Conservation (phyloP, 2,797 vertebrate species). For the Lepilemur ruficaudatus region DNA sequence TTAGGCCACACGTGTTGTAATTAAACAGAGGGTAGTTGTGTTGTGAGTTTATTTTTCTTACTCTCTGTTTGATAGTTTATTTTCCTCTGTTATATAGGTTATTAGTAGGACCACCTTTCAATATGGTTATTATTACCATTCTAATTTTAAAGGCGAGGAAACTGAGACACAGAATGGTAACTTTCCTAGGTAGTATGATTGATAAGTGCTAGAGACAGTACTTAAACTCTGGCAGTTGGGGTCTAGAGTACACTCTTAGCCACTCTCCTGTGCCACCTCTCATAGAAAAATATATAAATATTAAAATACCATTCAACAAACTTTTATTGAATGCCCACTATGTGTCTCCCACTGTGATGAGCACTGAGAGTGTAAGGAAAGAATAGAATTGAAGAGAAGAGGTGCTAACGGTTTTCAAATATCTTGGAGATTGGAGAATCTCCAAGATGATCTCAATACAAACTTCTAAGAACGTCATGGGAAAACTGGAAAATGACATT, state of each 20-base stretch:
- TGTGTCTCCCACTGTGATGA: not conserved
- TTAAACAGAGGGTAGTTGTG: no score
- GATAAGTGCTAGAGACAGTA: not conserved
- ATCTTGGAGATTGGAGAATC: not conserved
- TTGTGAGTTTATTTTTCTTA: no score
- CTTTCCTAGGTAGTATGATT: not conserved
- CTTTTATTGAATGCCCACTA: not conserved
- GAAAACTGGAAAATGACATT: not conserved
- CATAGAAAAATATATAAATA: not conserved
- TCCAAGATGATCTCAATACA: not conserved
- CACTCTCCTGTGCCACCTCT: not conserved
- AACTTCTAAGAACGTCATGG: not conserved
- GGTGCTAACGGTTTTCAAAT: not conserved
- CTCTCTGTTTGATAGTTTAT: no score
- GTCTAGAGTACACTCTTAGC: not conserved
- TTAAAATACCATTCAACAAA: slow-evolving; percentile 16
- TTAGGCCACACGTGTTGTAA: no score
- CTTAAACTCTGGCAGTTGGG: not conserved
- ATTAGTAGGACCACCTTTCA: no score
- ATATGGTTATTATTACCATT: not conserved
- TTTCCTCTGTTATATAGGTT: no score
- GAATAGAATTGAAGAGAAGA: not conserved
- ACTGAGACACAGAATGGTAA: not conserved
- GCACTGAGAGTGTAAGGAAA: not conserved
- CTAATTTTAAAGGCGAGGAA: not conserved